Evolutionary conservation across 1,140 invertebrate species (phyloP), one percentile per base, ranked within the genome.

Genomic region (Heterodera schachtii): DNA sequence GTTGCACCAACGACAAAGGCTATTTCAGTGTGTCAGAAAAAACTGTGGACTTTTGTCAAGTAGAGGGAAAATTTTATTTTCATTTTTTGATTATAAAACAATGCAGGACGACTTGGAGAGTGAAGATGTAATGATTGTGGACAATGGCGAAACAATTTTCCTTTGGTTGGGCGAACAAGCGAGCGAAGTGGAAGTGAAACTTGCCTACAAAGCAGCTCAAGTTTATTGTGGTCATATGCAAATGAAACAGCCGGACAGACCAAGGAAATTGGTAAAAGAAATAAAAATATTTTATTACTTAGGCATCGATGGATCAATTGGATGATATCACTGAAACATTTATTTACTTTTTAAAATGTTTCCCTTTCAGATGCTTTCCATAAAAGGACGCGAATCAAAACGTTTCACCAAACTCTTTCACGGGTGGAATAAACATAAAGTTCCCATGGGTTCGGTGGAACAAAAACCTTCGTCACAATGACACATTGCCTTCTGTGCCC

Each of bases 11-110:
- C 91, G 97, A 99, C 89, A 98, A 98, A 90, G 98, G 98, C 43
- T 99, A 98, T 91, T 99, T 99, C 89, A 95, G 95, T 6, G 96
- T 99, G 8, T 98, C 96, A 43, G 98, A 99, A 91, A 99, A 99
- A 90, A 99, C 97, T 92, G 95, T 96, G 1, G 98, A 99, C 91
- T 99, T 99, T 91, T 99, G 97, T 91, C 98, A 99, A 93, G 95
- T 95, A 91, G 1, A 2, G 16, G 60, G 11, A 80, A 52, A 52
- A 1, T 0, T 52, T 8, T 46, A 7, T 16, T 31, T 31, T 1
- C 0, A 0, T 31, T 31, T 31, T 31, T 31, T 31, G 31, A 31
- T 31, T 31, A 31, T 11, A 52, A 52, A 41, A 75, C 6, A 80
- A 84, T 87, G 73, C 84, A 96, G 94, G 98, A 99, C 91, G 98